Base-by-base conservation (phyloP, 2,888 invertebrate species). In the Nomada ruficornis region DNA sequence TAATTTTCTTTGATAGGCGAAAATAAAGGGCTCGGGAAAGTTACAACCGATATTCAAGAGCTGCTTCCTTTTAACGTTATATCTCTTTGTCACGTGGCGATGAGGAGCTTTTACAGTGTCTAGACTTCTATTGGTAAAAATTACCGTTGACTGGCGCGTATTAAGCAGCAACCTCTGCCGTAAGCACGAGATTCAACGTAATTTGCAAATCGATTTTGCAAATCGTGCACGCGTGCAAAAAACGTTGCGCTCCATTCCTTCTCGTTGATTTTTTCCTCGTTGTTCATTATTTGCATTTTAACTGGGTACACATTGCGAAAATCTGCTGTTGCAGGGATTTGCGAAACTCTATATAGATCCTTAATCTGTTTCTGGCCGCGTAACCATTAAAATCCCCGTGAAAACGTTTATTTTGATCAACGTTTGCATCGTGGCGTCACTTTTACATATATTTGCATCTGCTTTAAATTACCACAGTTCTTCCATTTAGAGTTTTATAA, bases 1-100 rank as follows among this genome's bases (percentile, higher is more conserved):
- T 73, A 63, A 70, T 73, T 81, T 73, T 54, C 57, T 42, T 63
- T 52, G 2, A 47, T 13, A 26, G 50, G 18, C 2, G 15, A 78
- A 57, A 50, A 55, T 54, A 74, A 74, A 69, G 52, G 36, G 13
- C 1, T n/a, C 4, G n/a, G 20, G 54, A 73, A 77, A 71, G 44
- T 78, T 78, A 59, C 15, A 26, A 20, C 23, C 44, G 77, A 62
- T 78, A 68, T 77, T 77, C 62, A 44, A 57, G 50, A 50, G 72
- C 72, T 20, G 47, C 55, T 29, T 15, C 64, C 23, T 29, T 65
- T 69, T 63, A 64, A 69, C 69, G n/a, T 59, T 76, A 54, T 29
- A 11, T 15, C 59, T 7, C 69, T 75, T 70, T 77, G 65, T 77
- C 65, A 50, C 65, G 29, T 36, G 42, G 13, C 3, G 47, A 52